These are phyloP conservation scores for Hylomyscus alleni DNA, from an alignment of 2,797 vertebrate species.

Conservation along the genomic window DNA sequence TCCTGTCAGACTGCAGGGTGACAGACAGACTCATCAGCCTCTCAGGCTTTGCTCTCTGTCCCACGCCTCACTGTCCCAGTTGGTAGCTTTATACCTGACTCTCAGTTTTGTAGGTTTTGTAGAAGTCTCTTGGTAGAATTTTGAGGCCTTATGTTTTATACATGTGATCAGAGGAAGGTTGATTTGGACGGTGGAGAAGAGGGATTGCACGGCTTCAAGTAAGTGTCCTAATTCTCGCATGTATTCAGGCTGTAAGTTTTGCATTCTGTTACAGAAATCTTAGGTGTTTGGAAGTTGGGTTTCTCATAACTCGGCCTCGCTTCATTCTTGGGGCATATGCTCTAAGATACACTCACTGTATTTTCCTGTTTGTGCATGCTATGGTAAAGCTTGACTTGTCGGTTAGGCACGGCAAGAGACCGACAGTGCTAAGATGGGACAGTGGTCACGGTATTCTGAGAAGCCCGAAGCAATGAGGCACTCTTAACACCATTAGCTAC, in stretches of 20 bases:
- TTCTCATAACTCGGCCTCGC: neutral
- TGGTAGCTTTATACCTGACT: neutral
- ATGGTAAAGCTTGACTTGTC: neutral
- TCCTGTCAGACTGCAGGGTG: neutral
- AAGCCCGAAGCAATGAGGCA: neutral
- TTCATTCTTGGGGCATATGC: neutral
- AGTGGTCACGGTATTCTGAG: neutral
- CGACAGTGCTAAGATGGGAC: neutral
- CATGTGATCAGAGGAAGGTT: constrained; percentile 2
- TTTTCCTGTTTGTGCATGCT: neutral
- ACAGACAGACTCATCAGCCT: neutral
- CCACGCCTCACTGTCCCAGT: neutral
- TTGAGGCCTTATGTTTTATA: neutral
- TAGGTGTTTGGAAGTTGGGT: constrained; percentile 28
- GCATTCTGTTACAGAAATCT: neutral
- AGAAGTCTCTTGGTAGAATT: neutral
- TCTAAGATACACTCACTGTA: neutral
- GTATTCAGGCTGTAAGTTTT: neutral
- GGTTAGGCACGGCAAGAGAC: neutral
- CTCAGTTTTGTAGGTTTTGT: neutral
- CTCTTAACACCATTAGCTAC: neutral
- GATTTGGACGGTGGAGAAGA: constrained; percentile 3
- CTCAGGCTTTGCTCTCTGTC: neutral
- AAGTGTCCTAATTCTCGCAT: neutral
- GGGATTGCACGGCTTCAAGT: neutral